Evolutionary conservation across 2,113 vertebrate genomes (phyloP).

Genomic region (Tinamus guttatus): DNA sequence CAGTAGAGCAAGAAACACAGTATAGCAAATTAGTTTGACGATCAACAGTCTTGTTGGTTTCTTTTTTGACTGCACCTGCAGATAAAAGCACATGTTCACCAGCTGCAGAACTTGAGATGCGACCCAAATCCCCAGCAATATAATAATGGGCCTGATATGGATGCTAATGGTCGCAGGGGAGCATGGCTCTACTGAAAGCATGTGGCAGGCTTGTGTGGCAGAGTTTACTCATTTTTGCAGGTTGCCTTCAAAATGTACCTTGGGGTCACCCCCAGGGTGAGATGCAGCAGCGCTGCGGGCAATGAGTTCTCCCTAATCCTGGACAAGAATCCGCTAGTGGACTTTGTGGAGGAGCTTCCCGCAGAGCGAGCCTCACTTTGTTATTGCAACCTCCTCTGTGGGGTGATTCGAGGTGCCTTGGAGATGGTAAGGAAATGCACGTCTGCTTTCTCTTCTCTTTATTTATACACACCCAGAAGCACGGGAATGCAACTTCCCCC

Average conservation of each 20-base stretch:
- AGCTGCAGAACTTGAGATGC: neutral
- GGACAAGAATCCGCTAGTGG: slow-evolving; percentile 82
- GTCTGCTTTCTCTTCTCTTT: neutral
- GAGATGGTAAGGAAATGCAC: slow-evolving; percentile 79
- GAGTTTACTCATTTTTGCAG: slow-evolving; percentile 58
- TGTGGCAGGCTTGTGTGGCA: neutral
- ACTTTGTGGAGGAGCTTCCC: slow-evolving; percentile 83
- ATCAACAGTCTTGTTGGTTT: neutral
- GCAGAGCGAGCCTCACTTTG: slow-evolving; percentile 76
- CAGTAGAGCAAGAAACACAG: rapidly evolving
- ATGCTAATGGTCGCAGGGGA: neutral
- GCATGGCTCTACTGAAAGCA: neutral
- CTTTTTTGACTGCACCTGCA: neutral
- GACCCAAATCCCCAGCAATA: neutral
- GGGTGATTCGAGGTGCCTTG: slow-evolving; percentile 83
- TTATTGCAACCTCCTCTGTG: slow-evolving; percentile 82
- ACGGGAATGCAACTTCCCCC: neutral
- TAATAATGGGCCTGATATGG: neutral
- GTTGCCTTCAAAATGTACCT: slow-evolving; percentile 87
- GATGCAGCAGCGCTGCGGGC: slow-evolving; percentile 68
- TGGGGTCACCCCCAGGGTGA: slow-evolving; percentile 79
- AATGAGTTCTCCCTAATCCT: slow-evolving; percentile 84
- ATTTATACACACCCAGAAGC: neutral
- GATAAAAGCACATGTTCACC: neutral
- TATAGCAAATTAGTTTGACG: neutral